Conservation (phyloP, 1,140 invertebrate species). For the Drosophila grimshawi region DNA sequence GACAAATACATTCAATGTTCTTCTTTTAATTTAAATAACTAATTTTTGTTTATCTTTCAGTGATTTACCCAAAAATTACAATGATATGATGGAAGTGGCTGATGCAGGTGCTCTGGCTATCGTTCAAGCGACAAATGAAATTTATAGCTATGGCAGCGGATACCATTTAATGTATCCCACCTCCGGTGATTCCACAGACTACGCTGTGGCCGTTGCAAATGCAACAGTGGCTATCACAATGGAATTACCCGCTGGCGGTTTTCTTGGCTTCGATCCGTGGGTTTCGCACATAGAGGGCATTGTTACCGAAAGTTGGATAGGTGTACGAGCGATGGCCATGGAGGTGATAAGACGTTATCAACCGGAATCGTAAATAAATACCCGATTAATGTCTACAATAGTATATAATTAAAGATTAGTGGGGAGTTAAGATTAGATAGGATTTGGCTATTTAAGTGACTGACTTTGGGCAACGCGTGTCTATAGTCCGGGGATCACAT, state of each 20-base stretch:
- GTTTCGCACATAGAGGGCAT: conserved; percentile 86
- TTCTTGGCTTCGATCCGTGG: conserved; percentile 87
- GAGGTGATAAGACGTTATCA: conserved; percentile 62
- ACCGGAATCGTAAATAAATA: conserved; percentile 56
- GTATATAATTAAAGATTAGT: conserved; percentile 43
- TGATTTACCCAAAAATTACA: conserved; percentile 64
- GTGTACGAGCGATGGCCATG: conserved; percentile 85
- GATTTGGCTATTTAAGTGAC: conserved; percentile 52
- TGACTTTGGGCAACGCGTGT: conserved; percentile 26
- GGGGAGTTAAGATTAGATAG: conserved; percentile 53
- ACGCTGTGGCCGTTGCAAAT: conserved; percentile 86
- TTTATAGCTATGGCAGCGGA: conserved; percentile 87
- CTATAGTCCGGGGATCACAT: conserved; percentile 29
- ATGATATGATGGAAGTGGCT: conserved; percentile 83
- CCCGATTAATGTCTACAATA: conserved; percentile 27
- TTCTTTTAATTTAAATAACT: background rate
- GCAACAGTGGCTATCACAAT: conserved; percentile 88
- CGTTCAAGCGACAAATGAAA: conserved; percentile 84
- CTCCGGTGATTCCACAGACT: conserved; percentile 87
- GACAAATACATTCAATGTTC: background rate
- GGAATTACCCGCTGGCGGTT: conserved; percentile 88
- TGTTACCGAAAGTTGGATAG: conserved; percentile 90
- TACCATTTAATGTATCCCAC: conserved; percentile 86
- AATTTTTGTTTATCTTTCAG: conserved; percentile 10
- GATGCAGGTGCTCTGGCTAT: conserved; percentile 84